phyloP scores from a whole-genome alignment of 1,140 invertebrate genomes.

The Calephelis virginiensis region DNA sequence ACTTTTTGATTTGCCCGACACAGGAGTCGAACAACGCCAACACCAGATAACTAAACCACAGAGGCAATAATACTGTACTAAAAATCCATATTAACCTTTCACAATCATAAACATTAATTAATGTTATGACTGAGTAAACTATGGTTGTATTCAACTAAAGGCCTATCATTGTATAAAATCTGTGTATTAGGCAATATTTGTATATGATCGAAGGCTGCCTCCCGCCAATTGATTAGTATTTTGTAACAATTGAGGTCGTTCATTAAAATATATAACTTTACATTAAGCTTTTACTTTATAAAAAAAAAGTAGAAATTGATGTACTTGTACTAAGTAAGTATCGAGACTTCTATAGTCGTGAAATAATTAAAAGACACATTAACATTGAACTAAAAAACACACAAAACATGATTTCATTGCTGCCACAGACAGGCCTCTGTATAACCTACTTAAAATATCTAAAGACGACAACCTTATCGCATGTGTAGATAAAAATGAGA shows the following conservation, averaged over 20 bases:
- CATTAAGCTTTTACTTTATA: no score
- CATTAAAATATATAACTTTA: conserved; percentile 20
- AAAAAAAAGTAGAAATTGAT: no score
- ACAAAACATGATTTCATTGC: conserved; percentile 58
- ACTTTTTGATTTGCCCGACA: no score
- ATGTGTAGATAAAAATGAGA: conserved; percentile 53
- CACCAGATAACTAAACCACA: no score
- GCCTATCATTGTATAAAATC: conserved; percentile 1
- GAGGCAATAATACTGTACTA: no score
- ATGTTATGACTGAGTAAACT: background rate
- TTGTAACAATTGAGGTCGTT: conserved; percentile 38
- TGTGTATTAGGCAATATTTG: conserved; percentile 3
- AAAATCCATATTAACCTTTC: no score
- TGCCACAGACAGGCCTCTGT: conserved; percentile 33
- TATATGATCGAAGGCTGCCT: conserved; percentile 32
- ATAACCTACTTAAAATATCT: conserved; percentile 60
- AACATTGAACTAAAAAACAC: conserved; percentile 57
- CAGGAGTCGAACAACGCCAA: no score
- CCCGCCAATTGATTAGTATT: conserved; percentile 36
- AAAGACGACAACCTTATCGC: conserved; percentile 41
- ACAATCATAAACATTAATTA: no score
- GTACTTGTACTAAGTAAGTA: no score
- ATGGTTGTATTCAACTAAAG: background rate
- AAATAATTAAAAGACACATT: conserved; percentile 15
- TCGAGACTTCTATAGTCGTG: no score